Evolutionary conservation across 2,888 invertebrate species (phyloP).

Genomic region (Sarcophaga caerulescens): DNA sequence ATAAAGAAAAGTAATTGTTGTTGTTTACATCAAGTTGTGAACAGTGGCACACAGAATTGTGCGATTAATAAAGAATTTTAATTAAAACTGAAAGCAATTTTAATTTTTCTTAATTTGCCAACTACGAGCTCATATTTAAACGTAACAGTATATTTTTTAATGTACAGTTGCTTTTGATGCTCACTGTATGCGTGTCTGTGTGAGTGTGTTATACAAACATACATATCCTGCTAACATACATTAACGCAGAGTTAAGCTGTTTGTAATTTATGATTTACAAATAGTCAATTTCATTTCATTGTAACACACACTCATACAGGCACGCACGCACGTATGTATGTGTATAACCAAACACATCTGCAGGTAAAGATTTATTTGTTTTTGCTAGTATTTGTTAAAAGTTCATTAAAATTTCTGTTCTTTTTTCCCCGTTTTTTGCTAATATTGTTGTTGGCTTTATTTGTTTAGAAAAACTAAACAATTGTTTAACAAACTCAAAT

Average conservation of each 20-base stretch:
- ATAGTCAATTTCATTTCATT: neutral
- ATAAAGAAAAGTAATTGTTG: no score
- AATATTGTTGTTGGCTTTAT: neutral
- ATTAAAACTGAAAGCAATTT: no score
- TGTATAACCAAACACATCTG: neutral
- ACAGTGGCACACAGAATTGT: no score
- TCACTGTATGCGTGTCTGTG: neutral
- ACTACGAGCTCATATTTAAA: no score
- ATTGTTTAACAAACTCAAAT: neutral
- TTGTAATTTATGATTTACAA: constrained; percentile 25
- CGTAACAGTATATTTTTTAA: no score
- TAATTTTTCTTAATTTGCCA: no score
- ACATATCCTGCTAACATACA: neutral
- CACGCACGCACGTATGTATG: no score
- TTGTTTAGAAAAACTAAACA: constrained; percentile 3
- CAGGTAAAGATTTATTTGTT: neutral
- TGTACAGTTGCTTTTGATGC: neutral
- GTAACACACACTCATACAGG: no score
- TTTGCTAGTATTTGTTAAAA: no score
- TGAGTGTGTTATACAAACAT: neutral
- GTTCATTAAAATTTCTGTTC: no score
- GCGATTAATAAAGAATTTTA: no score
- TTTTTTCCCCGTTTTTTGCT: neutral
- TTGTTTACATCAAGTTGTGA: no score
- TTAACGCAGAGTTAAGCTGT: neutral